Base-by-base conservation (phyloP, 2,797 vertebrate genomes). In the Microctenopoma stevenorrisi region DNA sequence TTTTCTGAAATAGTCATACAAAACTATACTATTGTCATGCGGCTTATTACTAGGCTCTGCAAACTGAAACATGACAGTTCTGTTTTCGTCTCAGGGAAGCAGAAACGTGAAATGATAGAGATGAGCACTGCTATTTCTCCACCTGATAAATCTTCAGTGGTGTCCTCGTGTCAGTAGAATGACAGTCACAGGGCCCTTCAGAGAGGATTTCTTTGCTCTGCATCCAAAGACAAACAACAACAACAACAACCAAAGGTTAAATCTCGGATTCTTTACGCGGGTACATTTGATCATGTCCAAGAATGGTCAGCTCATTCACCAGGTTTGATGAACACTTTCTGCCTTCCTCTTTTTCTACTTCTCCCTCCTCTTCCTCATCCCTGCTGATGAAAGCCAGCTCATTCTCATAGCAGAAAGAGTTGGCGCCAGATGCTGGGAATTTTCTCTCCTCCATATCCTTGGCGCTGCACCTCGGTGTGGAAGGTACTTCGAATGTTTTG, bases 381-480 rank as follows among this genome's bases (percentile, higher is more conserved):
- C 93, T 95, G 89, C 95, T 95, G 86, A 95, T 95, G 89, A 98
- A 97, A 71, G 96, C 97, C 77, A 99, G 90, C 86, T 99, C 97
- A 0, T 99, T 98, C 94, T 98, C 97, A 0, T 98, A 99, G 84
- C 97, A 98, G 88, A 99, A 98, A 54, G 96, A 96, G 89, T 95
- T 97, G 75, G 95, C 93, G 1, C 94, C 94, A 14, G 96, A 95
- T 12, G 95, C 88, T 3, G 95, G 88, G 72, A 96, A 96, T 79
- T 97, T 98, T 85, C 94, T 96, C 82, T 97, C 96, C 40, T 97
- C 95, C 87, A 98, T 94, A 89, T 99, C 97, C 93, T 97, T 98
- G 84, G 97, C 97, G 4, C 97, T 99, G 90, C 97, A 98, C 0
- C 94, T 93, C 0, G 97, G 97, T 0, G 96, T 98, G 47, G 96